Evolutionary conservation across 1,140 invertebrate species (phyloP), one percentile per base, ranked within the genome.

Genomic region (Acromyrmex heyeri): DNA sequence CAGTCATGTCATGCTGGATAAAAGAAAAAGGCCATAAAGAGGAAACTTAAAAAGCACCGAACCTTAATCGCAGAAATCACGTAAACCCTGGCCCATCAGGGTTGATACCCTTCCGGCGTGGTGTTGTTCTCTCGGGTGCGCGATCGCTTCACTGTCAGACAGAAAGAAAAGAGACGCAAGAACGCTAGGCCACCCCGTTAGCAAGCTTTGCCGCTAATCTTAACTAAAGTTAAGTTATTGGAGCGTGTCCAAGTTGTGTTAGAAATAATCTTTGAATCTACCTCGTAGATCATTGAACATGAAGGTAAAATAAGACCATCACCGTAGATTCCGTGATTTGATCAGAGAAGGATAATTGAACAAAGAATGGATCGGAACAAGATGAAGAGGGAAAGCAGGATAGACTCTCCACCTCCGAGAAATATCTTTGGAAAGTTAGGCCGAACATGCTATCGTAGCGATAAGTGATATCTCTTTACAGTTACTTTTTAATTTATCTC

Each of bases 61-160:
- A 95, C 94, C 94, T 95, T 94, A 91, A 88, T 92, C 78, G 88
- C 88, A 92, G 91, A 89, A 88, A 88, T 92, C 91, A 91, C 90
- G 91, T 91, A 93, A 88, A 69, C 65, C 72, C 89, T 85, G 91
- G 88, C 73, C 90, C 88, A 94, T 95, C 92, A 95, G 92, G 94
- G 94, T 92, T 93, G 94, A 92, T 95, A 95, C 91, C 94, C 95
- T 88, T 95, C 94, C 88, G 94, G 92, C 79, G 94, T 94, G 67
- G 94, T 94, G 93, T 94, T 95, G 94, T 96, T 96, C 94, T 96
- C 96, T 88, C 96, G 95, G 90, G 96, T 96, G 90, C 96, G 96
- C 91, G 96, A 96, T 94, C 96, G 95, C 93, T 96, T 96, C 93
- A 96, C 96, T 96, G 94, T 92, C 86, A 88, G 88, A 92, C 92